Evolutionary conservation across 2,888 invertebrate genomes (phyloP).

Genomic region (Mesochorus sp.): DNA sequence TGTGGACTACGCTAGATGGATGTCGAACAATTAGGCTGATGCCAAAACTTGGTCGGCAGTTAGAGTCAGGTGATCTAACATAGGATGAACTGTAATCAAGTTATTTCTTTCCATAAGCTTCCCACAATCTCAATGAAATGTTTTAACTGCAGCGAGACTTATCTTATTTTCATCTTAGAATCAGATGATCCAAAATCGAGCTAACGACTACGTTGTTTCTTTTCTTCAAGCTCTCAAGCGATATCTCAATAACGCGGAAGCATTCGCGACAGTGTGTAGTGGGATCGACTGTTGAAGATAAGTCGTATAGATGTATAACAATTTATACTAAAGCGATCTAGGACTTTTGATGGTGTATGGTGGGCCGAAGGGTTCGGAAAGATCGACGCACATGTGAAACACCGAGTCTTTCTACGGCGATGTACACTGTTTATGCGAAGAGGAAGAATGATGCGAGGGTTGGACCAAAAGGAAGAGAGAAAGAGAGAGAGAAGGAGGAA

Average conservation of each 20-base stretch:
- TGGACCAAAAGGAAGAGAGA: background rate
- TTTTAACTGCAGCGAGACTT: no score
- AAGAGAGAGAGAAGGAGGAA: conserved; percentile 31
- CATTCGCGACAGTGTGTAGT: background rate
- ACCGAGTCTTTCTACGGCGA: background rate
- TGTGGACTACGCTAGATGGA: no score
- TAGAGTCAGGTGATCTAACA: no score
- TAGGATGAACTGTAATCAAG: no score
- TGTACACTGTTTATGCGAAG: background rate
- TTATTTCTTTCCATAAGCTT: no score
- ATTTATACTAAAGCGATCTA: conserved; percentile 55
- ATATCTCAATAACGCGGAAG: no score
- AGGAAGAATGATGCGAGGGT: conserved; percentile 3
- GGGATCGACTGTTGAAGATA: conserved; percentile 58
- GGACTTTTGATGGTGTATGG: background rate
- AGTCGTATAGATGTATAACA: conserved; percentile 60
- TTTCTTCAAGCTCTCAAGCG: background rate
- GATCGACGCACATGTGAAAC: conserved; percentile 20
- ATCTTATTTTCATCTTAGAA: no score
- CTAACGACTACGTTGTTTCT: no score
- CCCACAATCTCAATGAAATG: no score
- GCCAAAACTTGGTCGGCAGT: no score
- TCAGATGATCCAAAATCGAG: no score
- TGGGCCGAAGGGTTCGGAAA: conserved; percentile 34
- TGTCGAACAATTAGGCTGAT: no score